Conservation (phyloP, 2,888 invertebrate species). For the Himalopsyche kuldschensis region DNA sequence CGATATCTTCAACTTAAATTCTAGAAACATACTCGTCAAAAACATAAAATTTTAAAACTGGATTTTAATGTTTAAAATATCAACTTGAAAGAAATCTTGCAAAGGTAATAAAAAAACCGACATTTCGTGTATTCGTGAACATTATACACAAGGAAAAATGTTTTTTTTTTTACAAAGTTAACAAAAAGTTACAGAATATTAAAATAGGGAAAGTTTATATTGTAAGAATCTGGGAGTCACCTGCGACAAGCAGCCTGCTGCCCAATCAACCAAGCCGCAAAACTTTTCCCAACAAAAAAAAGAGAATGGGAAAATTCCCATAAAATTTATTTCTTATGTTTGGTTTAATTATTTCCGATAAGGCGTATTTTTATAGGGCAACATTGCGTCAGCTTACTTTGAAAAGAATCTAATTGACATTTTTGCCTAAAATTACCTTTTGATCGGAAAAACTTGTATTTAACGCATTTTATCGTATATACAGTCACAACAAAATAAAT, state of each 20-base stretch:
- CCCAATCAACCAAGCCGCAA: not conserved
- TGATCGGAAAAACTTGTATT: no score
- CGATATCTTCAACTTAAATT: no score
- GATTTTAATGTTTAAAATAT: no score
- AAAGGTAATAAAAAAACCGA: no score
- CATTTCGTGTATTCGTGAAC: not conserved
- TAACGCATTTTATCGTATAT: no score
- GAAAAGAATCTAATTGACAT: no score
- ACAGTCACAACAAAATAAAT: no score
- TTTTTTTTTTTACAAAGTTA: not conserved
- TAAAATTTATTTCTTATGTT: not conserved
- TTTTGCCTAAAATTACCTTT: no score
- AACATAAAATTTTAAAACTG: no score
- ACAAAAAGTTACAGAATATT: not conserved
- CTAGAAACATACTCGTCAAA: no score
- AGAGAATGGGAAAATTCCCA: not conserved
- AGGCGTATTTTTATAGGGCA: not conserved
- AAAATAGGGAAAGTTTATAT: not conserved
- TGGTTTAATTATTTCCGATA: not conserved
- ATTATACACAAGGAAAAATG: not conserved
- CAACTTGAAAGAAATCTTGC: no score
- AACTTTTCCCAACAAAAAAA: not conserved
- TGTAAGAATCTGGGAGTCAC: not conserved
- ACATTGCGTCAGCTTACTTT: no score
- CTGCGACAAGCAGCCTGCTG: not conserved